Evolutionary conservation across 1,140 invertebrate species (phyloP).

Genomic region (Drosophila sucinea): DNA sequence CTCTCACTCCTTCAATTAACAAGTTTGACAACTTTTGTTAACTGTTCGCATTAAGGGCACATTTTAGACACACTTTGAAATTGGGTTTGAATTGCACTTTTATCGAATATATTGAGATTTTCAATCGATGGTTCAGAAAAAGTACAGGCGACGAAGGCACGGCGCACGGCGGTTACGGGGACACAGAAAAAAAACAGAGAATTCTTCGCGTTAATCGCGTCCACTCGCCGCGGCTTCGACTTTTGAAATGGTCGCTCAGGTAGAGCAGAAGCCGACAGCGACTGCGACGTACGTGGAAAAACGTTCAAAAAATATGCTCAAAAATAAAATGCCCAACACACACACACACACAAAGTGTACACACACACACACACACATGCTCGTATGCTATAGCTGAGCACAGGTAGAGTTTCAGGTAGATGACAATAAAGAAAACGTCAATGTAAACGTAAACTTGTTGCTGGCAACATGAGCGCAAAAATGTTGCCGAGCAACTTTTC

Average conservation of each 20-base stretch:
- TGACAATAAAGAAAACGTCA: constrained; percentile 41
- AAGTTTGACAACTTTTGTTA: constrained; percentile 45
- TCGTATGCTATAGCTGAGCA: constrained; percentile 51
- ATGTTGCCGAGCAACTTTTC: constrained; percentile 78
- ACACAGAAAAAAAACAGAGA: constrained; percentile 26
- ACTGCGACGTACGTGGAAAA: constrained; percentile 61
- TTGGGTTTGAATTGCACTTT: constrained; percentile 50
- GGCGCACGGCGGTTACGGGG: constrained; percentile 32
- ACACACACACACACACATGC: constrained; percentile 14
- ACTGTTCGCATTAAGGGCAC: constrained; percentile 36
- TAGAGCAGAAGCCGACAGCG: constrained; percentile 75
- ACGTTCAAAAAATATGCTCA: constrained; percentile 70
- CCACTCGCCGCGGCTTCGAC: constrained; percentile 78
- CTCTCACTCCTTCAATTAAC: constrained; percentile 17
- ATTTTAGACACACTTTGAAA: constrained; percentile 20
- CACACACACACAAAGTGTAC: constrained; percentile 40
- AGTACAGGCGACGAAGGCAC: constrained; percentile 63
- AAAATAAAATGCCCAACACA: constrained; percentile 51
- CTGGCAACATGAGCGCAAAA: constrained; percentile 78
- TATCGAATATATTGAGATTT: constrained; percentile 34
- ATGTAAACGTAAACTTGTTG: constrained; percentile 66
- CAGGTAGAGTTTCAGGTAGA: constrained; percentile 57
- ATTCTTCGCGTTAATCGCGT: constrained; percentile 77
- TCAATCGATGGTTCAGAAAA: constrained; percentile 45
- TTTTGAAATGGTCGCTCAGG: constrained; percentile 76